Conservation (phyloP, 2,797 vertebrate species). For the Crocidura indochinensis region DNA sequence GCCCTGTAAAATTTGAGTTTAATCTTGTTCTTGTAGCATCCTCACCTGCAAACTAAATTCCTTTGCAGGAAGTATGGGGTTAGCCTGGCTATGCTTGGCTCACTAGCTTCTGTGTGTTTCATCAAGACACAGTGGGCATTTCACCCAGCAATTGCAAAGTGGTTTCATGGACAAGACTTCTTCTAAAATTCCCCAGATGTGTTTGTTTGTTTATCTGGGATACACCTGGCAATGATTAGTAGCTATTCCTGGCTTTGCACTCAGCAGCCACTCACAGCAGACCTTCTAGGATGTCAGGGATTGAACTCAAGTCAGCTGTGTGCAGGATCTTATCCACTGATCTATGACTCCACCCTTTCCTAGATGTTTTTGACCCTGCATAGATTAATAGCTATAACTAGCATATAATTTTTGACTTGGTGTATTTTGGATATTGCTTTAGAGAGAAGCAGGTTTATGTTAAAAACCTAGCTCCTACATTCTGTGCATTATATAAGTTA, state of each 20-base stretch:
- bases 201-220: constrained; percentile 32
- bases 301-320: too few relatives aligned
- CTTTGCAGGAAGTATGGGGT: not conserved
- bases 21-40: not conserved
- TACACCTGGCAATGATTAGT: too few relatives aligned
- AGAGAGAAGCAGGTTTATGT: not conserved
- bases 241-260: too few relatives aligned
- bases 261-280: too few relatives aligned
- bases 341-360: not conserved
- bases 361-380: constrained; percentile 39
- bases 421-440: not conserved
- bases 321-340: too few relatives aligned
- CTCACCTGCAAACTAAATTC: not conserved
- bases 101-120: not conserved
- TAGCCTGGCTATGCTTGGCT: not conserved
- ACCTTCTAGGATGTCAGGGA: too few relatives aligned
- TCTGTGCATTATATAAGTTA: too few relatives aligned
- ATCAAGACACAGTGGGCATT: not conserved
- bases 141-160: not conserved
- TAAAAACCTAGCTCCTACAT: not conserved
- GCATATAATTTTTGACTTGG: constrained; percentile 26
- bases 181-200: constrained; percentile 35
- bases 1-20: fast-evolving
- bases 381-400: constrained; percentile 15
- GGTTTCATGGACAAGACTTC: not conserved